phyloP scores from a whole-genome alignment of 2,113 vertebrate species.

The Pampusana beccarii region DNA sequence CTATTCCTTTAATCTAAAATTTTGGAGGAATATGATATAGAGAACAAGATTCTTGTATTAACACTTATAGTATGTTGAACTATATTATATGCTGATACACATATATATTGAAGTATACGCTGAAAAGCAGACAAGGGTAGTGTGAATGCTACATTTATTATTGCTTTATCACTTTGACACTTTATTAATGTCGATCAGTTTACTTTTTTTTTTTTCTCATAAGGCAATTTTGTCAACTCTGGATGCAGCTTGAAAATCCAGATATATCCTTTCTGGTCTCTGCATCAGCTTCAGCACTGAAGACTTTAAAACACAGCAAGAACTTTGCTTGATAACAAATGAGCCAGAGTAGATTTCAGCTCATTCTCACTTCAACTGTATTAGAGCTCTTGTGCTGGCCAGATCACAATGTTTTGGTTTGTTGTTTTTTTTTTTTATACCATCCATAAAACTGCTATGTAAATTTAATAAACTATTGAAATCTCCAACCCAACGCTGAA shows the following conservation, averaged over 20 bases:
- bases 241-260: not conserved
- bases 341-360: not conserved
- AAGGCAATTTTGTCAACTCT: not conserved
- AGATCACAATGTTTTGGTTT: too few species aligned
- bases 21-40: not conserved
- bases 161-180: not conserved
- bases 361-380: not conserved
- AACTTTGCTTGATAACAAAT: not conserved
- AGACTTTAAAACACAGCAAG: not conserved
- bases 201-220: not conserved
- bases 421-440: not conserved
- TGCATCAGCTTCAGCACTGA: not conserved
- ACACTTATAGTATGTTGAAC: not conserved
- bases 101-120: not conserved
- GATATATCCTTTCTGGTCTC: not conserved
- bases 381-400: not conserved
- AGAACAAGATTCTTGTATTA: not conserved
- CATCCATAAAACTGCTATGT: not conserved
- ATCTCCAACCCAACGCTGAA: not conserved
- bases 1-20: not conserved
- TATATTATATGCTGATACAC: not conserved
- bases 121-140: not conserved
- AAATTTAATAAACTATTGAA: constrained; percentile 9
- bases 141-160: not conserved
- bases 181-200: not conserved